Evolutionary conservation across 2,888 invertebrate genomes (phyloP), one percentile per base, ranked within the genome.

Genomic region (Linyphia triangularis): DNA sequence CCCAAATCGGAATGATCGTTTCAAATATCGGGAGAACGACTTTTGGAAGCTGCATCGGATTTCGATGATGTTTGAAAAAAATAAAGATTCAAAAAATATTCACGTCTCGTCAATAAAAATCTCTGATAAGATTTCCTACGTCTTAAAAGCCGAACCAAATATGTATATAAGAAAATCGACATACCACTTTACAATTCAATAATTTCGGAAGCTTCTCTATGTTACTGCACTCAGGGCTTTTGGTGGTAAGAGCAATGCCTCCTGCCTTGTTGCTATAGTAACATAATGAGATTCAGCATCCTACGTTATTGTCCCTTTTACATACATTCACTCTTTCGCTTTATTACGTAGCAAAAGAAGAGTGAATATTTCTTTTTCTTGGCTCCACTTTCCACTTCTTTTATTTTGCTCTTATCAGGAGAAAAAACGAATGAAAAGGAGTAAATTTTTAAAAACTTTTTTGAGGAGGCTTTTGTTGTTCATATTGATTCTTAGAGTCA

Each of bases 211-310:
- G 77, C 65, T 77, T 84, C 84, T 40, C 30, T 82, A 37, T 75
- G 75, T 73, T 83, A 51, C 83, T 83, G 30, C 65, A 57, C 33
- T n/a, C 22, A 67, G 10, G 26, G 30, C n/a, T n/a, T 40, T 43
- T 57, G n/a, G n/a, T 28, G 61, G 28, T 51, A 40, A 65, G 65
- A 75, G 75, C 67, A 40, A n/a, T 69, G 69, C 65, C 79, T 79
- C 72, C 79, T 51, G 72, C 51, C 63, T n/a, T 26, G 85, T 85
- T 72, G 19, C 72, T 79, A 72, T 85, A 63, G 63, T 33, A 72
- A 85, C 85, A 65, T 79, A 85, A 85, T 85, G 85, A 85, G 85
- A 85, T 85, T 85, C 85, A 51, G 73, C 85, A 73, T 79, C 79
- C 72, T 79, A 72, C 85, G 79, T 79, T 85, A 85, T 85, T 85